phyloP scores from a whole-genome alignment of 2,797 vertebrate genomes.

The Bucorvus abyssinicus region DNA sequence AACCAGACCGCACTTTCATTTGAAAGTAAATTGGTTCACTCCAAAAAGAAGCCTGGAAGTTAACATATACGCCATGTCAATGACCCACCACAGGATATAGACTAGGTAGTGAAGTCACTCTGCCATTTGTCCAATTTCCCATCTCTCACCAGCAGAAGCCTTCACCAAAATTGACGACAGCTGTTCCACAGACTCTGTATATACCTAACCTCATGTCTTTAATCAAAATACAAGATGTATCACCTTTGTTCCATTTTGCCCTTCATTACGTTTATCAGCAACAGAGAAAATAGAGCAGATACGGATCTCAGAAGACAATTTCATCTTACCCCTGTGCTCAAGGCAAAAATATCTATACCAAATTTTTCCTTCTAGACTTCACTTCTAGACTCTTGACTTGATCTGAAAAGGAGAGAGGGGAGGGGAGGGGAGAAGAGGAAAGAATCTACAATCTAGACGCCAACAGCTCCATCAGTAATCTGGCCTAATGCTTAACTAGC shows the following conservation, averaged over 20 bases:
- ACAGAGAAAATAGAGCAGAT: neutral
- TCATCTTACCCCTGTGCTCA: neutral
- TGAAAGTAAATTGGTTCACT: neutral
- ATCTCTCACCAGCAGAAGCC: neutral
- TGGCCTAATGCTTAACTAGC: neutral
- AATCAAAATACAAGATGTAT: neutral
- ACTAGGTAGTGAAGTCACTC: neutral
- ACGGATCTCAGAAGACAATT: neutral
- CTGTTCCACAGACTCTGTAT: neutral
- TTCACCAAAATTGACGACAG: neutral
- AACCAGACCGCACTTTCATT: neutral
- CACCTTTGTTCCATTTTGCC: neutral
- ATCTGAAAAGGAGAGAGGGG: neutral
- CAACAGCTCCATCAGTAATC: neutral
- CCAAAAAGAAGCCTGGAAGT: neutral
- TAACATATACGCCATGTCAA: neutral
- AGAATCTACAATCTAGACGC: neutral
- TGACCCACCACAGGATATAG: neutral
- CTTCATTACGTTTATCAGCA: neutral
- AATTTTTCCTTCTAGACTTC: neutral
- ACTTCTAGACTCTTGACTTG: neutral
- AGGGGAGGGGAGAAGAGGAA: too few species aligned
- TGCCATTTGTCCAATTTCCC: neutral
- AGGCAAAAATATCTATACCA: neutral
- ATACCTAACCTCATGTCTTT: neutral